Conservation (phyloP, 2,888 invertebrate genomes). For the Stictocephala bisonia region DNA sequence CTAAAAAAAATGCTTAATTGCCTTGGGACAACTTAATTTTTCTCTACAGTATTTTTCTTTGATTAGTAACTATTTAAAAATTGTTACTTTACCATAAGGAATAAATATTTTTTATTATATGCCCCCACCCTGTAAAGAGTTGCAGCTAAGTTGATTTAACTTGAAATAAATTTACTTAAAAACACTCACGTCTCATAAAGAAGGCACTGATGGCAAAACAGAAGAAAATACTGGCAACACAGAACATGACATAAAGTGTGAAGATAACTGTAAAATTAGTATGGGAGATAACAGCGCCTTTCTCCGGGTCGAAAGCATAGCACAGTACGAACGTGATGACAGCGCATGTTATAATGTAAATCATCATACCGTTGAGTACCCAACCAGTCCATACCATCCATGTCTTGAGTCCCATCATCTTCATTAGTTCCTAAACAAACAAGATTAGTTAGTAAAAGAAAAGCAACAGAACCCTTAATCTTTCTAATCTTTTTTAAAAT, state of each 20-base stretch:
- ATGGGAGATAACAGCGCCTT: slow-evolving; percentile 47
- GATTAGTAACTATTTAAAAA: too few relatives aligned
- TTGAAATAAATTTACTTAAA: neutral
- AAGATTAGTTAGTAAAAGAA: slow-evolving; percentile 24
- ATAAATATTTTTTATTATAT: neutral
- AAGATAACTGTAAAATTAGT: slow-evolving; percentile 52
- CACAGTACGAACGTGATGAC: slow-evolving; percentile 66
- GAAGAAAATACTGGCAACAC: slow-evolving; percentile 59
- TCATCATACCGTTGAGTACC: slow-evolving; percentile 66
- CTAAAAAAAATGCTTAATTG: too few relatives aligned
- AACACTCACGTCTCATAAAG: slow-evolving; percentile 65
- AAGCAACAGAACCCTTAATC: neutral
- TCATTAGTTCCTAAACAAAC: slow-evolving; percentile 68
- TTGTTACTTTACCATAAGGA: too few relatives aligned
- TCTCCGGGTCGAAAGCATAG: slow-evolving; percentile 55
- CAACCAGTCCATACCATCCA: slow-evolving; percentile 70
- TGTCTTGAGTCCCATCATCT: slow-evolving; percentile 69
- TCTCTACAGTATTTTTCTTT: too few relatives aligned
- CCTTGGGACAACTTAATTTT: too few relatives aligned
- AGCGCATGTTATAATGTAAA: slow-evolving; percentile 72
- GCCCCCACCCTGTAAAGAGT: neutral
- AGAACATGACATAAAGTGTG: slow-evolving; percentile 44
- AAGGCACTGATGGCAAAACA: slow-evolving; percentile 65
- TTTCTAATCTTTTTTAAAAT: neutral
- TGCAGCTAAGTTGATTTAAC: neutral